Percentiles rank a stretch among this genome's conserved stretches.
Conservation (phyloP, 2,888 invertebrate genomes). For the Panopea generosa region DNA sequence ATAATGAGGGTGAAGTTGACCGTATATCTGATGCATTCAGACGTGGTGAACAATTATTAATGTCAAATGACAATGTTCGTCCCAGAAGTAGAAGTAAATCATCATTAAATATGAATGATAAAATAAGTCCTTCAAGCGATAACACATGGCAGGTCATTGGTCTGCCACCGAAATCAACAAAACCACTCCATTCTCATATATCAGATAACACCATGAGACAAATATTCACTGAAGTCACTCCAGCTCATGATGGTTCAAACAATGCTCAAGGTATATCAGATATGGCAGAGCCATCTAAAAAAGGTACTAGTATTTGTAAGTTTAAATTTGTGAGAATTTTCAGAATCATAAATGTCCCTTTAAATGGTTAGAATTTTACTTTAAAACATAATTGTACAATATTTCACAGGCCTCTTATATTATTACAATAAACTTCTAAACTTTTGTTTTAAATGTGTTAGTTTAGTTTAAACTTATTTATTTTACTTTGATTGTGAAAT, state of each 20-base stretch:
- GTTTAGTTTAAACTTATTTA: too few species aligned
- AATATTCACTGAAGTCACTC: neutral
- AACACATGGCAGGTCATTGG: neutral
- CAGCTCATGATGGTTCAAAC: constrained; percentile 17
- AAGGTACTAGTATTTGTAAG: neutral
- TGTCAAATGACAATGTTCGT: constrained; percentile 50
- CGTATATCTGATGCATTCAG: constrained; percentile 51
- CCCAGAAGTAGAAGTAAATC: constrained; percentile 52
- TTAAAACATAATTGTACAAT: too few species aligned
- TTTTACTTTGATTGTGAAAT: too few species aligned
- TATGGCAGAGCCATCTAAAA: constrained; percentile 6
- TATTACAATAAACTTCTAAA: too few species aligned
- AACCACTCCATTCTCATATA: constrained; percentile 4
- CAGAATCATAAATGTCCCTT: too few species aligned
- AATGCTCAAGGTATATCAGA: constrained; percentile 27
- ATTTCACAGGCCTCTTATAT: too few species aligned
- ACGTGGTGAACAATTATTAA: constrained; percentile 40
- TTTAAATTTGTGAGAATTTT: too few species aligned
- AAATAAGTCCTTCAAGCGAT: constrained; percentile 14
- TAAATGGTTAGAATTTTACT: too few species aligned
- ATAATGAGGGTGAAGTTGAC: constrained; percentile 23
- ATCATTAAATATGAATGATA: constrained; percentile 13
- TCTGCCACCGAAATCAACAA: neutral
- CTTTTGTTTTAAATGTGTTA: too few species aligned
- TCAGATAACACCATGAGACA: constrained; percentile 4